These are phyloP conservation scores for Nemoura dubitans DNA, from an alignment of 2,888 invertebrate species.

Conservation along the genomic window DNA sequence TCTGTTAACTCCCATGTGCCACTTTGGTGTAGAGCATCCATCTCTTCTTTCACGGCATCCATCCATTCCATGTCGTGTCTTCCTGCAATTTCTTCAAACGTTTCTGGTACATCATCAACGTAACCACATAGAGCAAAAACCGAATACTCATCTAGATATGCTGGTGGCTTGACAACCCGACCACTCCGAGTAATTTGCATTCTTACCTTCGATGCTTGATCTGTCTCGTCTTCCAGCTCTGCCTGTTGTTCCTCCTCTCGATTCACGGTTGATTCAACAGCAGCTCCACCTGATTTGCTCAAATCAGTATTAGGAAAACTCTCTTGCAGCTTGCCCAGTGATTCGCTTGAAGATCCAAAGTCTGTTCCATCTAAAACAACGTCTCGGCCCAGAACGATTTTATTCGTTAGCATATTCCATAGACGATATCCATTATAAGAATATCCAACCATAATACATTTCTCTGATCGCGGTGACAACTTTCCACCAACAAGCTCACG, in stretches of 20 bases:
- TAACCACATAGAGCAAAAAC: background rate
- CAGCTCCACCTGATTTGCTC: constrained; percentile 13
- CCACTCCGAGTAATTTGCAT: too few relatives aligned
- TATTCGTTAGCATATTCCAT: background rate
- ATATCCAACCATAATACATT: constrained; percentile 37
- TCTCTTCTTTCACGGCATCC: too few relatives aligned
- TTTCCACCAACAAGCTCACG: constrained; percentile 28
- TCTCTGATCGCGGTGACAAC: background rate
- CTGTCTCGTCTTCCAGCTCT: background rate
- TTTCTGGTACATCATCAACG: constrained; percentile 1
- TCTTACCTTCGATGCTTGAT: background rate
- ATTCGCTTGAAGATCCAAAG: background rate
- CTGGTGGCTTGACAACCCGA: background rate
- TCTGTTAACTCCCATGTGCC: constrained; percentile 51
- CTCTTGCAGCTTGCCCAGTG: background rate
- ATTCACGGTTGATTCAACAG: background rate
- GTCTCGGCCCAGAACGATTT: background rate
- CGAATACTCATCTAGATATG: background rate
- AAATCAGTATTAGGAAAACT: background rate
- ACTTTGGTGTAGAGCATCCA: too few relatives aligned
- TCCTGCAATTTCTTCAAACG: background rate
- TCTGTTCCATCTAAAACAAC: constrained; percentile 24
- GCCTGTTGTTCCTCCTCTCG: background rate
- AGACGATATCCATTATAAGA: constrained; percentile 27
- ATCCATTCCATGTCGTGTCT: too few relatives aligned